phyloP scores from a whole-genome alignment of 2,113 vertebrate species.

The Alectura lathami region DNA sequence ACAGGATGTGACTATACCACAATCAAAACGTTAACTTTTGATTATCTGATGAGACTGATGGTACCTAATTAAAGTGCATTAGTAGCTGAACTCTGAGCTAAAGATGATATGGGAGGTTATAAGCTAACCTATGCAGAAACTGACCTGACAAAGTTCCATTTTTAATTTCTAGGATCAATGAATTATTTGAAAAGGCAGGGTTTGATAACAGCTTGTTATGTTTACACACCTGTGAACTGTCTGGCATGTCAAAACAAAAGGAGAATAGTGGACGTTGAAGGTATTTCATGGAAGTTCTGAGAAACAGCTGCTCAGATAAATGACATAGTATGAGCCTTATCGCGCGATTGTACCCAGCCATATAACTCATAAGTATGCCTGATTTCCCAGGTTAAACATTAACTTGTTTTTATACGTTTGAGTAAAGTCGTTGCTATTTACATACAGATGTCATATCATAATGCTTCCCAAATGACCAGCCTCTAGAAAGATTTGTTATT shows the following conservation, averaged over 20 bases:
- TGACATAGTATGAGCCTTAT: not conserved
- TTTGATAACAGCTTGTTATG: not conserved
- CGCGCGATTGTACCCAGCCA: not conserved
- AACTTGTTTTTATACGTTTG: not conserved
- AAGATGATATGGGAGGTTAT: not conserved
- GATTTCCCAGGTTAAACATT: conserved; percentile 2
- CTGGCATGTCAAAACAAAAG: not conserved
- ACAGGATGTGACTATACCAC: conserved; percentile 12
- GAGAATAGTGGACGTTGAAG: not conserved
- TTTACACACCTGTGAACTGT: not conserved
- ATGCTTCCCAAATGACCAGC: not conserved
- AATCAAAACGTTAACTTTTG: not conserved
- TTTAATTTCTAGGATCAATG: not conserved
- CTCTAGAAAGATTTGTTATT: not conserved
- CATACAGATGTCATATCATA: not conserved
- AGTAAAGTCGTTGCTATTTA: not conserved
- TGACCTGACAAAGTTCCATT: not conserved
- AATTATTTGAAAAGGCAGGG: not conserved
- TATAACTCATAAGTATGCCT: not conserved
- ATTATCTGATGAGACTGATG: not conserved
- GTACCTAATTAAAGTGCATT: not conserved
- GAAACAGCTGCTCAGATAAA: not conserved
- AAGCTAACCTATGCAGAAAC: not conserved
- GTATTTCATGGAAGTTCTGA: not conserved
- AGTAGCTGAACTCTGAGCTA: not conserved